These are phyloP conservation scores for Plebejus argus DNA, from an alignment of 2,888 invertebrate genomes.

Conservation along the genomic window DNA sequence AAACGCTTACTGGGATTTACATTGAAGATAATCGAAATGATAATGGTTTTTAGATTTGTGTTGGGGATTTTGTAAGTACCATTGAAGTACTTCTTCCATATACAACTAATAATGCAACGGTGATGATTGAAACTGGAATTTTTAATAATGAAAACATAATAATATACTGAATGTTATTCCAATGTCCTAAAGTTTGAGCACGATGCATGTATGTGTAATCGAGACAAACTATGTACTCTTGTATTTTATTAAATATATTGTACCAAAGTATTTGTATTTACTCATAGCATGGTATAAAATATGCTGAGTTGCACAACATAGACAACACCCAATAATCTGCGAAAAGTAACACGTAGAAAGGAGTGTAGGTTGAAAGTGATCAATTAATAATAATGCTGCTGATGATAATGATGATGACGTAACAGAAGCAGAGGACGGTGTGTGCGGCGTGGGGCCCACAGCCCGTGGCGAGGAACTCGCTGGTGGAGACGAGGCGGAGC, in stretches of 20 bases:
- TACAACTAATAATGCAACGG: neutral
- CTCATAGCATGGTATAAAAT: conserved; percentile 12
- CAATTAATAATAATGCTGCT: neutral
- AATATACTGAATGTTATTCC: neutral
- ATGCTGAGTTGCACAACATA: conserved; percentile 6
- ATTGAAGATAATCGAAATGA: neutral
- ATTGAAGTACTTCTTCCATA: neutral
- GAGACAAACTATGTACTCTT: conserved; percentile 32
- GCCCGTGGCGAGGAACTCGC: conserved; percentile 60
- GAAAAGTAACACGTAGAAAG: neutral
- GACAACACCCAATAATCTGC: neutral
- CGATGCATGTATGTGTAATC: conserved; percentile 54
- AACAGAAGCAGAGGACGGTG: conserved; percentile 74
- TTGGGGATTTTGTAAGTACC: neutral
- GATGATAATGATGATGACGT: conserved; percentile 39
- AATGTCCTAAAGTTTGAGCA: conserved; percentile 46
- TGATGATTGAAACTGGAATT: neutral
- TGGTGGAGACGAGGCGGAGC: conserved; percentile 73
- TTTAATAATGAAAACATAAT: neutral
- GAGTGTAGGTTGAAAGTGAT: neutral
- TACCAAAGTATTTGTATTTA: neutral
- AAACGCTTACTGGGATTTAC: neutral
- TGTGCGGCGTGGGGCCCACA: conserved; percentile 70
- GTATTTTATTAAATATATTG: conserved; percentile 34
- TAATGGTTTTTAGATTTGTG: too few species aligned